Conservation (phyloP, 2,888 invertebrate species). For the Sinhomidia bicolor region DNA sequence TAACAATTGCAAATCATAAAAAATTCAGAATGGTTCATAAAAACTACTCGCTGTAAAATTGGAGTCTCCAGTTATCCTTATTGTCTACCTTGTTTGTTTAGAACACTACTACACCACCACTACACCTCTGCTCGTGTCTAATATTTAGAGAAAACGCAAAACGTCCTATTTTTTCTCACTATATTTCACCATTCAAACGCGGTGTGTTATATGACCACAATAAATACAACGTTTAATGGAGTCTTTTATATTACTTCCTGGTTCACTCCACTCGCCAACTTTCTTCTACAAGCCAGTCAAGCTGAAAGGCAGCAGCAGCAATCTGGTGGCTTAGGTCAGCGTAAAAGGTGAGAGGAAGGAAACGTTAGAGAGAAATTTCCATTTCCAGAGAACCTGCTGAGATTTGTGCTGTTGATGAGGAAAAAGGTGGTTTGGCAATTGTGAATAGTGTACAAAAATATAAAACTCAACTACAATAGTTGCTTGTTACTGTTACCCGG, state of each 20-base stretch:
- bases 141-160: background rate
- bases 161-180: conserved; percentile 1
- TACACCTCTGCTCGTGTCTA: background rate
- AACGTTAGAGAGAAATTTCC: conserved; percentile 21
- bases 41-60: background rate
- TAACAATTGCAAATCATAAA: background rate
- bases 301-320: background rate
- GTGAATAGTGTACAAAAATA: background rate
- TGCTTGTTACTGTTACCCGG: too few species aligned
- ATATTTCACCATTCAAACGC: conserved; percentile 10
- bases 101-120: too few species aligned
- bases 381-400: conserved; percentile 9
- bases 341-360: background rate
- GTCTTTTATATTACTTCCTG: conserved; percentile 43
- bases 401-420: background rate
- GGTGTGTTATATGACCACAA: conserved; percentile 5
- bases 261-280: conserved; percentile 25
- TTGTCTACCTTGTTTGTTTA: conserved; percentile 2
- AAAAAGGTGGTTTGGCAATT: background rate
- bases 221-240: conserved; percentile 35
- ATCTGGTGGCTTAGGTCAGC: background rate
- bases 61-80: background rate
- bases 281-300: background rate
- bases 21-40: background rate
- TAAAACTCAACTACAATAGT: background rate